phyloP scores from a whole-genome alignment of 2,888 invertebrate genomes.

The Nymphalis urticae region DNA sequence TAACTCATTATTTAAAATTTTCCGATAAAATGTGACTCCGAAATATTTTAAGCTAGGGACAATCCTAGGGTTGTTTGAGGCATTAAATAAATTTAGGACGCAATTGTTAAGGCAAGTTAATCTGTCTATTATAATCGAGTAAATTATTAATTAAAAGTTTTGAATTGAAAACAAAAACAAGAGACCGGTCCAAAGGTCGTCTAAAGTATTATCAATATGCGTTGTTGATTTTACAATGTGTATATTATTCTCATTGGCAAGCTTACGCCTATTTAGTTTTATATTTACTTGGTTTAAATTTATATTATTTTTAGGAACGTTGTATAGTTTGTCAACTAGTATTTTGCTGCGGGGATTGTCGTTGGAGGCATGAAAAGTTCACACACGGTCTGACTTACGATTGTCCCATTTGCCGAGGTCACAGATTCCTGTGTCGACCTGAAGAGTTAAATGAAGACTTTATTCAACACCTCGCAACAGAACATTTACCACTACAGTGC shows the following conservation, averaged over 20 bases:
- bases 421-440: slow-evolving; percentile 60
- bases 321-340: slow-evolving; percentile 70
- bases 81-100: too few species aligned
- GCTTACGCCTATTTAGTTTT: background rate
- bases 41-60: too few species aligned
- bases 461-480: slow-evolving; percentile 57
- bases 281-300: background rate
- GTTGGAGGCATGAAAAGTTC: slow-evolving; percentile 65
- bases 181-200: too few species aligned
- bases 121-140: too few species aligned
- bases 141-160: too few species aligned
- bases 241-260: background rate
- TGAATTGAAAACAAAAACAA: too few species aligned
- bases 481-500: slow-evolving; percentile 69
- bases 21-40: too few species aligned
- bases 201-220: too few species aligned
- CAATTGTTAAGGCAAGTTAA: too few species aligned
- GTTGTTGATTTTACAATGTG: too few species aligned
- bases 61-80: too few species aligned
- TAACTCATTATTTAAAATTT: too few species aligned
- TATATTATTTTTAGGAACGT: slow-evolving; percentile 56
- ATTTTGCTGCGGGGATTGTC: slow-evolving; percentile 73
- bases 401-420: slow-evolving; percentile 70
- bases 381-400: slow-evolving; percentile 67
- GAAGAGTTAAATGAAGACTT: slow-evolving; percentile 58